Evolutionary conservation across 2,797 vertebrate genomes (phyloP).

Genomic region (Dallia pectoralis): DNA sequence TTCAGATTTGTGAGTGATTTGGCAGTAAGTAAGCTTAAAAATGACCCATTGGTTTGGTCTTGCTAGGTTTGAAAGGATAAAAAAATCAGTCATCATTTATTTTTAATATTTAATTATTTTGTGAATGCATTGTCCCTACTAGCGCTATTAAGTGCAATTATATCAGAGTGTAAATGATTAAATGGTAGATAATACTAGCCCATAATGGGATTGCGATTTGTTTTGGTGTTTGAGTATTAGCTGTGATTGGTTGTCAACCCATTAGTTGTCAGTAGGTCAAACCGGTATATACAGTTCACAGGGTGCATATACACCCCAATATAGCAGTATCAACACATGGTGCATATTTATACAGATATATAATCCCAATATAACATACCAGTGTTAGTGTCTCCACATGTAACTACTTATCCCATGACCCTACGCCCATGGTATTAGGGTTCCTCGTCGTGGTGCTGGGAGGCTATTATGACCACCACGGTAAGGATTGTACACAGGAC

Average conservation of each 20-base stretch:
- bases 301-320: not conserved
- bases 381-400: slow-evolving; percentile 42
- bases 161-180: slow-evolving; percentile 36
- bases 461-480: slow-evolving; percentile 93
- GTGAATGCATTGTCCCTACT: slow-evolving; percentile 35
- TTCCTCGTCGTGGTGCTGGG: slow-evolving; percentile 94
- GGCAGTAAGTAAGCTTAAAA: slow-evolving; percentile 26
- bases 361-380: slow-evolving; percentile 23
- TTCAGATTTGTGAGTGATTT: slow-evolving; percentile 25
- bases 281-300: slow-evolving; percentile 39
- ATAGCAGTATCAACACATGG: not conserved
- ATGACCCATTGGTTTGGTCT: slow-evolving; percentile 26
- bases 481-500: slow-evolving; percentile 95
- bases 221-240: slow-evolving; percentile 41
- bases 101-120: not conserved
- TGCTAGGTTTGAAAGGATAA: slow-evolving; percentile 27
- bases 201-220: slow-evolving; percentile 37
- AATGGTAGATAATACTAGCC: slow-evolving; percentile 38
- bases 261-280: slow-evolving; percentile 46
- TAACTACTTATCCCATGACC: slow-evolving; percentile 45
- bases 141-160: slow-evolving; percentile 21
- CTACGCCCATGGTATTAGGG: slow-evolving; percentile 63
- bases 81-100: slow-evolving; percentile 42
- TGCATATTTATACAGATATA: not conserved
- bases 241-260: slow-evolving; percentile 33